These are phyloP conservation scores for Pteria penguin DNA, from an alignment of 2,888 invertebrate species.

Conservation along the genomic window DNA sequence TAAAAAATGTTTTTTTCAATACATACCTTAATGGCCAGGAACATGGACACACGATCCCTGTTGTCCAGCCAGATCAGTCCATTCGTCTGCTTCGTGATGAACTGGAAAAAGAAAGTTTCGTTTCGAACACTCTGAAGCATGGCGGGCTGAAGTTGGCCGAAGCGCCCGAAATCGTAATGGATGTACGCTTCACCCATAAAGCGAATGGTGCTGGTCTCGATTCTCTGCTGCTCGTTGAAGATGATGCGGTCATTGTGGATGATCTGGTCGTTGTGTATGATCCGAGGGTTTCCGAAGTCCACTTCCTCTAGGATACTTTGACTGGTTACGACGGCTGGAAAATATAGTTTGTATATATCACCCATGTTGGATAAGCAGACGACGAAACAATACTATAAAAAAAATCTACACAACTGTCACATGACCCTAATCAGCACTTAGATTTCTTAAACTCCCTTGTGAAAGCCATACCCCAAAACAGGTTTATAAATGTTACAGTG, in stretches of 20 bases:
- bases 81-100: slow-evolving; percentile 65
- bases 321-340: neutral
- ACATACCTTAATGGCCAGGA: slow-evolving; percentile 72
- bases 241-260: neutral
- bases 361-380: too few species aligned
- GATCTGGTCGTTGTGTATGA: neutral
- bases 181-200: slow-evolving; percentile 62
- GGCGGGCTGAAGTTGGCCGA: slow-evolving; percentile 52
- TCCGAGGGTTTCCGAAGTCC: neutral
- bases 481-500: too few species aligned
- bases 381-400: too few species aligned
- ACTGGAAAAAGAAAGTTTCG: slow-evolving; percentile 66
- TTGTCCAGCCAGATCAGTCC: slow-evolving; percentile 75
- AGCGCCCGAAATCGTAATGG: slow-evolving; percentile 61
- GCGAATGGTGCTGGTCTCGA: slow-evolving; percentile 54
- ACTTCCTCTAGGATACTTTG: neutral
- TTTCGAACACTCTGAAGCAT: slow-evolving; percentile 52
- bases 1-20: too few species aligned
- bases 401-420: too few species aligned
- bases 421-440: too few species aligned
- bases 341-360: too few species aligned
- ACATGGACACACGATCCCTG: slow-evolving; percentile 58
- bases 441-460: too few species aligned
- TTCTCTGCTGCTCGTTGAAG: neutral
- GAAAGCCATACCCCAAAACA: too few species aligned